Conservation (phyloP, 1,140 invertebrate genomes). For the Periplaneta americana region DNA sequence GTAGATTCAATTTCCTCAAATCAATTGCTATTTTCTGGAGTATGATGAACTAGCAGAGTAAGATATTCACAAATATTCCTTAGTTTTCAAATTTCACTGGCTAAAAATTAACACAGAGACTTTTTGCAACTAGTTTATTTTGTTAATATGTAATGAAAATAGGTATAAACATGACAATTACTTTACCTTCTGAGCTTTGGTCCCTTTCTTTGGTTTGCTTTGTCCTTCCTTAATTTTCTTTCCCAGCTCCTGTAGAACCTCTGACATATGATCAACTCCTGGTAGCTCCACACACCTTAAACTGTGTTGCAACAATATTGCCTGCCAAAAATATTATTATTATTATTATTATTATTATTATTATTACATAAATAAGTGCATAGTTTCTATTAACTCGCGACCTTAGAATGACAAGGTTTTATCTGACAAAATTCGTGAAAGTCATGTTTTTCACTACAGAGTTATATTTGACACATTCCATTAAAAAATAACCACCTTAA, state of each 20-base stretch:
- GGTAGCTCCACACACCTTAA: constrained; percentile 62
- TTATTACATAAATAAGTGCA: too few relatives aligned
- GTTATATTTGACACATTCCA: neutral
- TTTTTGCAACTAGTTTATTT: too few relatives aligned
- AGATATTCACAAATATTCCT: too few relatives aligned
- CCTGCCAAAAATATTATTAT: constrained; percentile 42
- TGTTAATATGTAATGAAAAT: neutral
- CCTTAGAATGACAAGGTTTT: too few relatives aligned
- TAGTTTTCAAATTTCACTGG: too few relatives aligned
- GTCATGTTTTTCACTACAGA: too few relatives aligned
- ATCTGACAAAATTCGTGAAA: too few relatives aligned
- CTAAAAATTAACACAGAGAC: too few relatives aligned
- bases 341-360: too few relatives aligned
- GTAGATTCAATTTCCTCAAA: too few relatives aligned
- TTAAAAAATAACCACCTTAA: neutral
- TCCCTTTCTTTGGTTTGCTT: constrained; percentile 67
- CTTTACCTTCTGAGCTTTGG: constrained; percentile 75
- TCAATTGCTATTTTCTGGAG: too few relatives aligned
- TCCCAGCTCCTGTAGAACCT: constrained; percentile 72
- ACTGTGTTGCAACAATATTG: constrained; percentile 74
- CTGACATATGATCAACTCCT: constrained; percentile 65
- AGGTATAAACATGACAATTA: neutral
- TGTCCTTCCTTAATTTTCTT: constrained; percentile 65
- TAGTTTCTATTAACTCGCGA: neutral
- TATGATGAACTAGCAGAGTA: too few relatives aligned